Base-by-base conservation (phyloP, 2,888 invertebrate genomes). In the Hetaerina titia region DNA sequence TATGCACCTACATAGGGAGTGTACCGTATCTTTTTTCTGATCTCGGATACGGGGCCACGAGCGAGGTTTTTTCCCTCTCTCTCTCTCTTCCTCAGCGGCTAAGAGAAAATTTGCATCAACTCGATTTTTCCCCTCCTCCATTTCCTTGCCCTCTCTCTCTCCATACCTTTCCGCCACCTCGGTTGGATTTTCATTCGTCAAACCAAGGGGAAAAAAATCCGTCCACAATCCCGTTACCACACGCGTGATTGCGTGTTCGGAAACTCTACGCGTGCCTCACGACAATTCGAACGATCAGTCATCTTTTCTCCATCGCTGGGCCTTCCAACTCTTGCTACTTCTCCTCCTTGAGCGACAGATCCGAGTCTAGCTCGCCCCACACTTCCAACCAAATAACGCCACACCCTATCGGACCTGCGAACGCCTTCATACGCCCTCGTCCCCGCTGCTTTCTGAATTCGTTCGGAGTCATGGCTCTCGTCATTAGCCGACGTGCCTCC, bases 231-330 rank as follows among this genome's bases (percentile, higher is more conserved):
- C 63, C 64, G 56, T 89, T 58, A 64, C 56, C 90, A 45, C 90
- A 90, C 31, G 45, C 64, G 90, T 90, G 90, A 64, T 90, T 90
- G 90, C 90, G 64, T 90, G 90, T 45, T 90, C 63, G 15, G 31
- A 31, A 90, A 90, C 63, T 64, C 64, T 64, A 69, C 90, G 58
- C 89, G 89, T 58, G 89, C 89, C 89, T 7, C 57, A 19, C 89
- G 22, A 58, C 89, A 45, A 90, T 64, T 64, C 64, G 45, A 69
- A 90, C 64, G 45, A 90, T 90, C 90, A 64, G 90, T 90, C 90
- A 90, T 64, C 25, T 90, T 64, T 63, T 63, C 31, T 31, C 57
- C 56, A 58, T 58, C n/a, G 89, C 58, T 22, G n/a, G 56, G 6
- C n/a, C 22, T 58, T n/a, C 89, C 81, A 13, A 81, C 31, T 13